Base-by-base conservation (phyloP, 2,797 vertebrate genomes). In the Uromys caudimaculatus region DNA sequence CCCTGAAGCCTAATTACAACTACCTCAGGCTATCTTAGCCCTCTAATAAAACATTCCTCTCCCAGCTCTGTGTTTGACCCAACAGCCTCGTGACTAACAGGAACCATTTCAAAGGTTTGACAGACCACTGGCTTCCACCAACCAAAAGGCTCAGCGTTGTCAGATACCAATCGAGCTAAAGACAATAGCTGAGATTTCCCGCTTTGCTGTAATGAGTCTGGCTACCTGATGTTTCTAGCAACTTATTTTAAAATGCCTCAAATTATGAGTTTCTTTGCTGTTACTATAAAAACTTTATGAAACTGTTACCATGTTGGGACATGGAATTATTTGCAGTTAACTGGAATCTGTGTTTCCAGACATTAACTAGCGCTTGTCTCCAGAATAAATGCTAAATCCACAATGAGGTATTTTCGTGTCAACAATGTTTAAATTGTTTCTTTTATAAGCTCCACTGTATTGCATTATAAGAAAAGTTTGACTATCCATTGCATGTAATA, bases 391-490 rank as follows among this genome's bases (percentile, higher is more conserved):
- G 35, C 17, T n/a, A 56, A n/a, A 56, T 6, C 50, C 32, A 29
- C 76, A 35, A 35, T 2, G 50, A 54, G 77, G 47, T 32, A 10
- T 78, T 21, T 54, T 79, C 3, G 4, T 23, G 50, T 79, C 44
- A 17, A 52, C 44, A 50, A 77, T 77, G 47, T 17, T 50, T 35
- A 69, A 50, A 86, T n/a, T 52, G 21, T 17, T 67, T 19, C 27
- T 67, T 56, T 88, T 62, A 38, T 50, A 76, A 82, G 50, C 23
- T 41, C 38, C 35, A 60, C 5, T 58, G 41, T 67, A 73, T 16
- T 91, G 13, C 38, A 89, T 81, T 93, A 93, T 71, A 71, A 29
- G 10, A 76, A 58, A 93, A 78, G 86, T 64, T 10, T 90, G 54
- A 83, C 41, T 41, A 13, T 60, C 29, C 58, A 76, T 1, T 21